Conservation (phyloP, 2,888 invertebrate genomes). For the Drosophila ezoana region DNA sequence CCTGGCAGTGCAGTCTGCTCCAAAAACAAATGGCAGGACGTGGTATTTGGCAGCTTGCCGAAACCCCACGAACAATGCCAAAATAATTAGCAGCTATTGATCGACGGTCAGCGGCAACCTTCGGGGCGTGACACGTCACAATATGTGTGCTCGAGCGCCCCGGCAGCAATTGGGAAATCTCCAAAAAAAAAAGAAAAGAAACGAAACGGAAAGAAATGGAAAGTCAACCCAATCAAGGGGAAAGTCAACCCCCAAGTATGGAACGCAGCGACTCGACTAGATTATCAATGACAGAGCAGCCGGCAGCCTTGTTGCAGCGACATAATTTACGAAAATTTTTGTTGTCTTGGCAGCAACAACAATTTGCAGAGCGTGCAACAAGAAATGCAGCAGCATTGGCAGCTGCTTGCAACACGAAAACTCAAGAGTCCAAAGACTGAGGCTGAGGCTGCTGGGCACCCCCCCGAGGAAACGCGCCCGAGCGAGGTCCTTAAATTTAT, state of each 20-base stretch:
- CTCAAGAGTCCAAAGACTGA: conserved; percentile 51
- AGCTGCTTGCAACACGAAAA: conserved; percentile 37
- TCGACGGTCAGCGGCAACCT: conserved; percentile 30
- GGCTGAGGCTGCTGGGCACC: conserved; percentile 50
- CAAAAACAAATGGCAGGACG: conserved; percentile 21
- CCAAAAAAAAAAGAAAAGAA: conserved; percentile 28
- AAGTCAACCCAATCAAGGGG: conserved; percentile 47
- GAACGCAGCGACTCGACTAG: conserved; percentile 42
- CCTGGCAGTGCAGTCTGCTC: conserved; percentile 46
- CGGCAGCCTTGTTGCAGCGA: conserved; percentile 74
- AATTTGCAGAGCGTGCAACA: conserved; percentile 53
- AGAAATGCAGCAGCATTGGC: conserved; percentile 56
- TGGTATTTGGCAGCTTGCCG: conserved; percentile 56
- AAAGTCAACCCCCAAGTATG: conserved; percentile 29
- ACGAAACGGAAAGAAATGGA: conserved; percentile 42
- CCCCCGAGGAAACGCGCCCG: conserved; percentile 59
- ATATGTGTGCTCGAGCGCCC: conserved; percentile 75
- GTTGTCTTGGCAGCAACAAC: conserved; percentile 30
- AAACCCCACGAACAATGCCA: conserved; percentile 61
- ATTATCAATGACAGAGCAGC: conserved; percentile 79
- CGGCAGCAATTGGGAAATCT: conserved; percentile 60
- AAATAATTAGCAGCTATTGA: conserved; percentile 76
- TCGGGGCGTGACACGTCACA: conserved; percentile 77
- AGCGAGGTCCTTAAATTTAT: conserved; percentile 54
- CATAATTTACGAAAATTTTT: conserved; percentile 61